Percentiles rank a stretch among this genome's conserved stretches.
Evolutionary conservation across 2,113 vertebrate genomes (phyloP).

Genomic region (Lamprologus ornatipinnis): DNA sequence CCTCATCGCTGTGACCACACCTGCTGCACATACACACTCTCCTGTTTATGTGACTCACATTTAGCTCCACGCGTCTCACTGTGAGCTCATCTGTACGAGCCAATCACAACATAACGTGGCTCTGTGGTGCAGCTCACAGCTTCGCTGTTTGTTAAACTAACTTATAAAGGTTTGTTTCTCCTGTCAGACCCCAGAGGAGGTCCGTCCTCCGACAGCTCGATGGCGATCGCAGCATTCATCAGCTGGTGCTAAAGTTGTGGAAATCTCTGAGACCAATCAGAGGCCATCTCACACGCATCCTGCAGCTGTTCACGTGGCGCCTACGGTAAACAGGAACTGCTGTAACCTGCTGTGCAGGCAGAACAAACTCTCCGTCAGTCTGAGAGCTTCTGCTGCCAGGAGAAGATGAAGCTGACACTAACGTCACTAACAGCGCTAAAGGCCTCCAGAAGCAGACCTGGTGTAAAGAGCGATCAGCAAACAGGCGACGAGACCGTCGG

Average conservation of each 20-base stretch:
- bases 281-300: not conserved
- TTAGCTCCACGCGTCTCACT: not conserved
- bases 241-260: not conserved
- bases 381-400: not conserved
- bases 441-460: no score
- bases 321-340: not conserved
- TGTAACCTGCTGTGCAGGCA: not conserved
- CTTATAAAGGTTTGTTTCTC: not conserved
- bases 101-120: not conserved
- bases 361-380: not conserved
- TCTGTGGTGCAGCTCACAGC: not conserved
- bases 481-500: no score
- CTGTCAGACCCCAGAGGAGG: accelerated
- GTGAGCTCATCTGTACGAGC: not conserved
- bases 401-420: not conserved
- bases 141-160: not conserved
- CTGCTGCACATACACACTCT: not conserved
- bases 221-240: not conserved
- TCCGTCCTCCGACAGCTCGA: not conserved
- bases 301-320: not conserved
- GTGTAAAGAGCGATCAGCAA: no score
- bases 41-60: not conserved
- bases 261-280: not conserved
- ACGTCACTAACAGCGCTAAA: accelerated
- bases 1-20: not conserved